Conservation (phyloP, 2,888 invertebrate genomes). For the Dinocampus coccinellae region DNA sequence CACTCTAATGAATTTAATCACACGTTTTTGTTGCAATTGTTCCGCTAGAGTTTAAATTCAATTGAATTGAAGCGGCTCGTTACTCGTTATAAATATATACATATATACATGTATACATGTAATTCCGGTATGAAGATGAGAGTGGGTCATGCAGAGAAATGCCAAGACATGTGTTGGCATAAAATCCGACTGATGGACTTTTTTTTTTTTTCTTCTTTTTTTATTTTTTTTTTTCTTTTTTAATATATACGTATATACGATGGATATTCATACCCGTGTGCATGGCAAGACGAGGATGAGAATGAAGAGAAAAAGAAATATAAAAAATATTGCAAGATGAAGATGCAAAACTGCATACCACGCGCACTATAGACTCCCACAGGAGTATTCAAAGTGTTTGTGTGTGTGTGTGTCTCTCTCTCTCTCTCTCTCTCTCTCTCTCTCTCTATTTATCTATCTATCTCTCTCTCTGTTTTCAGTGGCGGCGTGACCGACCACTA, state of each 20-base stretch:
- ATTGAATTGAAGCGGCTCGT: slow-evolving; percentile 21
- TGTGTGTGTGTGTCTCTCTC: no score
- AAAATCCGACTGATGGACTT: not conserved
- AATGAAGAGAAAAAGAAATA: no score
- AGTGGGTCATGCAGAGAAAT: not conserved
- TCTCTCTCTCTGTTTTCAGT: no score
- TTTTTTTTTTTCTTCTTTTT: no score
- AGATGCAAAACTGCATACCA: slow-evolving; percentile 19
- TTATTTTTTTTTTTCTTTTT: no score
- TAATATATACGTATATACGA: no score
- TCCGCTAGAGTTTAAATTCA: slow-evolving; percentile 20
- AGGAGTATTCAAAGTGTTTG: slow-evolving; percentile 39
- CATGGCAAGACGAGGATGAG: no score
- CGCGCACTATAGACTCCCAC: slow-evolving; percentile 42
- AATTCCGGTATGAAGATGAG: no score
- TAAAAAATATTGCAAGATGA: slow-evolving; percentile 11
- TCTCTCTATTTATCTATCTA: not conserved
- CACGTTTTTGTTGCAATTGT: slow-evolving; percentile 27
- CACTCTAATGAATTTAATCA: slow-evolving; percentile 14
- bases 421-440: no score
- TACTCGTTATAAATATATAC: not conserved
- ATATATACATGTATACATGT: no score
- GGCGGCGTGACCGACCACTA: slow-evolving; percentile 57
- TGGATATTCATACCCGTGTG: not conserved
- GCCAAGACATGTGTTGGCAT: not conserved